Percentiles rank a stretch among this genome's conserved stretches.
Evolutionary conservation across 2,113 vertebrate species (phyloP).

Genomic region (Naja naja): DNA sequence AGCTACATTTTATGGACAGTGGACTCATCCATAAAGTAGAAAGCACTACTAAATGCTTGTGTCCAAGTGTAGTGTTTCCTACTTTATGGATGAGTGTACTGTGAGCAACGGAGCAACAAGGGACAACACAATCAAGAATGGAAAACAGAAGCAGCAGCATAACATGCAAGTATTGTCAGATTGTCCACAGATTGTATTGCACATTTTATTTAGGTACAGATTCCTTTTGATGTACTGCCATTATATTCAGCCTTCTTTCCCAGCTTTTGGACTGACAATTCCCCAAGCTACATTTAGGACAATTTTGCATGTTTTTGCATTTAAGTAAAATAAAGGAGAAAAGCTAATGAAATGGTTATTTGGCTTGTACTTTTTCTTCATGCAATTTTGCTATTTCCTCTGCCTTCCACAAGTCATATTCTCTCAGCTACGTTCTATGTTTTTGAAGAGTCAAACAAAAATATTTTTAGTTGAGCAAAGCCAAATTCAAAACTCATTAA

Average conservation of each 20-base stretch:
- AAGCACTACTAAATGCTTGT: conserved; percentile 99
- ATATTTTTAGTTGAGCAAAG: not conserved
- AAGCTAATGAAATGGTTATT: not conserved
- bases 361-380: not conserved
- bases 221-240: not conserved
- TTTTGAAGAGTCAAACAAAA: not conserved
- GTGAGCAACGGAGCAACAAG: conserved; percentile 84
- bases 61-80: conserved; percentile 99
- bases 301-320: not conserved
- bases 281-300: not conserved
- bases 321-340: not conserved
- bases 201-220: not conserved
- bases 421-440: not conserved
- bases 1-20: conserved; percentile 84
- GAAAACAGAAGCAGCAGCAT: no score
- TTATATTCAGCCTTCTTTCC: not conserved
- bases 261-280: not conserved
- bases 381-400: not conserved
- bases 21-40: conserved; percentile 99
- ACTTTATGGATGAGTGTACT: conserved; percentile 99
- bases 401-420: not conserved
- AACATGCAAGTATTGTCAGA: not conserved
- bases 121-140: conserved; percentile 35
- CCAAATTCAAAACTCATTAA: not conserved
- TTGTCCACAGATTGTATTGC: no score